Evolutionary conservation across 1,140 invertebrate genomes (phyloP), one percentile per base, ranked within the genome.

Genomic region (Bombus confusus): DNA sequence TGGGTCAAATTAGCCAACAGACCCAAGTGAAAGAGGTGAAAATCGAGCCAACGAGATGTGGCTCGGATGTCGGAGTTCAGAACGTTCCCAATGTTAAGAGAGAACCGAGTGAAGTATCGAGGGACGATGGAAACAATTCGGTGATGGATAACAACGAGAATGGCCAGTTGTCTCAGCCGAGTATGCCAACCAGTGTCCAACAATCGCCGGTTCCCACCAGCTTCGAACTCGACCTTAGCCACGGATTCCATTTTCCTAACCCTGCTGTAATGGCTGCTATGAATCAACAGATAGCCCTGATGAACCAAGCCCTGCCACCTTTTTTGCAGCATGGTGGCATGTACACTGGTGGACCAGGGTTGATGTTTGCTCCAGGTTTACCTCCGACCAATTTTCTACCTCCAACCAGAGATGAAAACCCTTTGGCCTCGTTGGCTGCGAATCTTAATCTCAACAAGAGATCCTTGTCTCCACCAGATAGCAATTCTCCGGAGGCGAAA

Each of bases 401-500:
- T 72, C 91, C 92, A 1, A 76, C 91, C 18, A 86, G 94, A 34
- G 94, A 95, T 74, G 95, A 95, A 28, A 95, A 95, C 68, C 95
- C 96, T 0, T 85, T 96, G 43, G 95, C 96, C 1, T 96, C 96
- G 0, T 92, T 96, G 69, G 96, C 96, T 0, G 96, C 96, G 0
- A 96, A 96, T 88, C 87, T 96, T 77, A 96, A 96, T 85, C 68
- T 95, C 13, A 93, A 84, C 28, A 96, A 96, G 85, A 93, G 95
- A 41, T 95, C 95, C 34, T 88, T 96, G 43, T 96, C 95, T 34
- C 96, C 94, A 1, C 95, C 95, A 4, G 94, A 94, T 73, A 83
- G 86, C 34, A 96, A 96, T 86, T 96, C 96, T 2, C 93, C 96
- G 0, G 97, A 97, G 74, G 95, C 96, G 0, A 97, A 98, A 95